Percentiles rank a stretch among this genome's conserved stretches.
phyloP scores from a whole-genome alignment of 2,797 vertebrate species.

The Tadarida brasiliensis region DNA sequence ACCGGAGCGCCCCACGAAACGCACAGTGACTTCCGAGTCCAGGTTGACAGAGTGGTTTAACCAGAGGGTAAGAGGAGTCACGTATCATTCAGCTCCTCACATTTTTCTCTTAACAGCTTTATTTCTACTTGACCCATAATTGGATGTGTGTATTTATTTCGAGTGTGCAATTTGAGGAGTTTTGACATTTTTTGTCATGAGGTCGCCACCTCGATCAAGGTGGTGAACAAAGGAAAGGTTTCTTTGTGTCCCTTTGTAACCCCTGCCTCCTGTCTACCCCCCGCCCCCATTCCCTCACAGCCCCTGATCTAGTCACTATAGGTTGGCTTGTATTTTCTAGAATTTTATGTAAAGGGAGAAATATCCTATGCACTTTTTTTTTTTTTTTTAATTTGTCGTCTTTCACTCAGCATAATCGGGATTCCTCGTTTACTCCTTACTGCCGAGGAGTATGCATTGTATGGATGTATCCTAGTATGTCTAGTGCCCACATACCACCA shows the following conservation, averaged over 20 bases:
- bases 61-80: neutral
- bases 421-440: neutral
- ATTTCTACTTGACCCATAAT: neutral
- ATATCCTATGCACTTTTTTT: neutral
- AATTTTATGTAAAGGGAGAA: neutral
- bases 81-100: neutral
- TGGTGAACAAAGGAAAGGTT: neutral
- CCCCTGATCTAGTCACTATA: neutral
- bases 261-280: neutral
- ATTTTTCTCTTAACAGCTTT: neutral
- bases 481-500: fast-evolving
- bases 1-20: fast-evolving
- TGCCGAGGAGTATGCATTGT: neutral
- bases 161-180: neutral
- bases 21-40: neutral
- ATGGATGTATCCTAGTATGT: fast-evolving
- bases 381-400: neutral
- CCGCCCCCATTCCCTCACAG: fast-evolving
- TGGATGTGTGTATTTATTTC: neutral
- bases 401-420: neutral
- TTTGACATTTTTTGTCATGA: neutral
- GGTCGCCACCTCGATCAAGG: neutral
- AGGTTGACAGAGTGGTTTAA: neutral
- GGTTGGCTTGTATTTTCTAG: neutral
- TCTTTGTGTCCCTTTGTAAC: neutral